A percentile compares a stretch with the other conserved stretches of the same genome.
phyloP scores from a whole-genome alignment of 2,113 vertebrate species.

The Oxygymnocypris stewartii region DNA sequence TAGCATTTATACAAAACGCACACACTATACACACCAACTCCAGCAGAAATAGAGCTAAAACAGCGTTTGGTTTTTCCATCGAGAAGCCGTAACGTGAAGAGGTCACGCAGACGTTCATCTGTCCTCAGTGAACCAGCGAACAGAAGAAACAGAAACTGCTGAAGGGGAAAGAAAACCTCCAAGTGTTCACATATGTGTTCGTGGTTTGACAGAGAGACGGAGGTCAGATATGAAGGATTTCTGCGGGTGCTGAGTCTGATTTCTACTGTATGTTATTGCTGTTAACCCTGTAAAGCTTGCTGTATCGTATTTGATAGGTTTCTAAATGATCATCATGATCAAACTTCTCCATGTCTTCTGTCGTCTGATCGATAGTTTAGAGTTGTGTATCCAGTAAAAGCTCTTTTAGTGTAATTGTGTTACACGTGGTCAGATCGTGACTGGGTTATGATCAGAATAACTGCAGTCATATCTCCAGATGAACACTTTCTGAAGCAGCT shows the following conservation, averaged over 20 bases:
- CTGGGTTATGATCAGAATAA: too few relatives aligned
- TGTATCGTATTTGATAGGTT: not conserved
- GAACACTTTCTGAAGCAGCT: too few relatives aligned
- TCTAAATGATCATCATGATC: too few relatives aligned
- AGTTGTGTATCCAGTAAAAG: too few relatives aligned
- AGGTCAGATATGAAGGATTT: conserved; percentile 48
- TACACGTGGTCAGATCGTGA: too few relatives aligned
- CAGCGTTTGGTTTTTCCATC: not conserved
- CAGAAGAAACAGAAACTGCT: conserved; percentile 5
- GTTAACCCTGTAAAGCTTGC: not conserved
- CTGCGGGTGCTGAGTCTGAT: not conserved
- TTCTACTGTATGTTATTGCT: not conserved
- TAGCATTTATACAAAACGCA: not conserved
- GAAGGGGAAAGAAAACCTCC: conserved; percentile 15
- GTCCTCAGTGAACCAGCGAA: conserved; percentile 40
- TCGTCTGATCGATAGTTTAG: too few relatives aligned
- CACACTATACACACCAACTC: not conserved
- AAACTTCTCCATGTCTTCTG: too few relatives aligned
- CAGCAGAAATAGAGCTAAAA: not conserved
- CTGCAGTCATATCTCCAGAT: too few relatives aligned
- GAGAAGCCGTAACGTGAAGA: not conserved
- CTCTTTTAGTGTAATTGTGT: too few relatives aligned
- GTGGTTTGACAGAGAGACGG: conserved; percentile 38
- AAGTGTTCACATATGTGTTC: conserved; percentile 46
- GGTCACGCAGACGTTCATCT: conserved; percentile 29